phyloP scores from a whole-genome alignment of 1,140 invertebrate species.

The Macrotrachela quadricornifera region DNA sequence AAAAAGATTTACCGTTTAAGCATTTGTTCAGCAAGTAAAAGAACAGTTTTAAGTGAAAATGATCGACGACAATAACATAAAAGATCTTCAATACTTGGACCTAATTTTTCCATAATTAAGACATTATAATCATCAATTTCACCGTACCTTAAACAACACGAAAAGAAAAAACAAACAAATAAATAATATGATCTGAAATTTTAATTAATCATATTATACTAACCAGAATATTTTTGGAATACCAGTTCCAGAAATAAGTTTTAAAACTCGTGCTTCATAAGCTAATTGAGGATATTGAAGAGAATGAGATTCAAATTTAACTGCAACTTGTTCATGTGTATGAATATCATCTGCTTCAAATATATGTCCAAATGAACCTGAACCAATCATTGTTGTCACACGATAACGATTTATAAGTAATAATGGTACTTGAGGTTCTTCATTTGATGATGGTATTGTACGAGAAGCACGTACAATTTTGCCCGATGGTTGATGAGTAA shows the following conservation, averaged over 20 bases:
- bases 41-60: conserved; percentile 11
- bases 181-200: not conserved
- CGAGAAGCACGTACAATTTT: too few species aligned
- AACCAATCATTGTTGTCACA: too few species aligned
- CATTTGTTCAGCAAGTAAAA: conserved; percentile 9
- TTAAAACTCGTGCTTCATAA: not conserved
- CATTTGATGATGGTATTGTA: too few species aligned
- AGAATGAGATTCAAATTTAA: conserved; percentile 3
- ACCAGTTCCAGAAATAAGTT: not conserved
- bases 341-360: too few species aligned
- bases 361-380: too few species aligned
- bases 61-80: conserved; percentile 12
- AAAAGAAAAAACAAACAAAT: too few species aligned
- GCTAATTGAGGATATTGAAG: not conserved
- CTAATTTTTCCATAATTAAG: conserved; percentile 15
- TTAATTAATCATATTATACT: too few species aligned
- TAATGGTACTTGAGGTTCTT: too few species aligned
- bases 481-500: too few species aligned
- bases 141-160: conserved; percentile 11
- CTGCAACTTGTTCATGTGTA: not conserved
- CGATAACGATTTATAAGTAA: too few species aligned
- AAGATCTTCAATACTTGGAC: conserved; percentile 13
- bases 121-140: conserved; percentile 28
- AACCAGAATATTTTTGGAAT: not conserved
- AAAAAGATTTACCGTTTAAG: not conserved